phyloP scores from a whole-genome alignment of 2,797 vertebrate species.

The Cheirogaleus major region DNA sequence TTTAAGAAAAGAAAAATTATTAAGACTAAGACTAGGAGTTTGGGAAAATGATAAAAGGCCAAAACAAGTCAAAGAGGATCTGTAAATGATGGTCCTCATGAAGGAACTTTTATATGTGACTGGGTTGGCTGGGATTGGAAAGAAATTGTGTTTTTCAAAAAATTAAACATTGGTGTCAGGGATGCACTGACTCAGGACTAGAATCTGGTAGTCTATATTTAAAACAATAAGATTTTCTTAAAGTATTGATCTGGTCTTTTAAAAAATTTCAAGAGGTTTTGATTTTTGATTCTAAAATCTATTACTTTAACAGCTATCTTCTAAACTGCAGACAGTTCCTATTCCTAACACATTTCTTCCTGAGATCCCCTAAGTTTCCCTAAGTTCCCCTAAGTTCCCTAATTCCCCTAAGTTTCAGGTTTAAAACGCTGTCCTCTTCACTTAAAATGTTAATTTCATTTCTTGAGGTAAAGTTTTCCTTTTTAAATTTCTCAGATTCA shows the following conservation, averaged over 20 bases:
- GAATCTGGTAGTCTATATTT: background rate
- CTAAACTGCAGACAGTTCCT: background rate
- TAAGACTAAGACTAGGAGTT: background rate
- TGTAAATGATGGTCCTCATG: background rate
- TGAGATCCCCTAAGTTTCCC: background rate
- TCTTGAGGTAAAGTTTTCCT: background rate
- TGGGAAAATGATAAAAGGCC: background rate
- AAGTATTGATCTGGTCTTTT: background rate
- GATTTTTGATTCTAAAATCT: background rate
- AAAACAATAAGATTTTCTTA: background rate
- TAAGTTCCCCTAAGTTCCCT: background rate
- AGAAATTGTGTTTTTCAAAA: background rate
- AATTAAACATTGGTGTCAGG: background rate
- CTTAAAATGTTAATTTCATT: background rate
- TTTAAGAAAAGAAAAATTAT: background rate
- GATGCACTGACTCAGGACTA: background rate
- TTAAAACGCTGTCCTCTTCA: background rate
- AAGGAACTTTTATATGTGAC: background rate
- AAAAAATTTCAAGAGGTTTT: background rate
- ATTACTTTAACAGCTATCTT: background rate
- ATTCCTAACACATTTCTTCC: background rate
- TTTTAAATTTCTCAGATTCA: background rate
- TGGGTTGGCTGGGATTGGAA: background rate
- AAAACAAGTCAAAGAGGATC: background rate
- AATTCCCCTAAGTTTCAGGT: background rate